Base-by-base conservation (phyloP, 2,797 vertebrate species). In the Ceryle rudis region DNA sequence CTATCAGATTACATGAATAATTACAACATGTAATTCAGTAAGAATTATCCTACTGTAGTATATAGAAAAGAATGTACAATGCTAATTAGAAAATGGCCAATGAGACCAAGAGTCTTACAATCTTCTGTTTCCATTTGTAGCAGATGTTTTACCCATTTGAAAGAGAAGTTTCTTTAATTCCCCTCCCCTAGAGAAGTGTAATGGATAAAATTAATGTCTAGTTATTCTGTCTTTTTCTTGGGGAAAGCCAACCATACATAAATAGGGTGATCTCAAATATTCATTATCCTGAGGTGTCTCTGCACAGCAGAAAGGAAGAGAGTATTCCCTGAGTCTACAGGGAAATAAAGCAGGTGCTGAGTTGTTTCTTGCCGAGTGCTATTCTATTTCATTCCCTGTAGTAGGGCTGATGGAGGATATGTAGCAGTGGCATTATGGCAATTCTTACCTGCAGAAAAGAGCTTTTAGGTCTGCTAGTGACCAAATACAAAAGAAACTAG, bases 41-140 rank as follows among this genome's bases (percentile, higher is more conserved):
- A 81, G 39, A 93, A 74, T 80, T 74, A 57, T 61, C 58, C 35
- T 18, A 10, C 51, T 72, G 5, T 61, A 62, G n/a, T 33, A 37
- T 61, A 57, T 5, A 58, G 44, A 87, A 61, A 39, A 21, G 29
- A 86, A 39, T 29, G 16, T 60, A 42, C 49, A 93, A 39, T 52
- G 39, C 57, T 88, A 82, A 87, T 88, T 85, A 90, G 58, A 81
- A 96, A 81, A 65, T 67, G 11, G 75, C 94, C 81, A 65, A 7
- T 80, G 60, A 82, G 47, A 74, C 25, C 78, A 88, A 51, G 31
- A 54, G 37, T 35, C 47, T 81, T 87, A 65, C 1, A 10, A 52
- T 86, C 66, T 72, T 72, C 41, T 81, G 42, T 37, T 90, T 62
- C 44, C 26, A 65, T 83, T 89, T 90, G 75, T 51, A 75, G 41